Evolutionary conservation across 92 coral and sea anemone genomes (phyloP).

Genomic region (Porites cylindrica): DNA sequence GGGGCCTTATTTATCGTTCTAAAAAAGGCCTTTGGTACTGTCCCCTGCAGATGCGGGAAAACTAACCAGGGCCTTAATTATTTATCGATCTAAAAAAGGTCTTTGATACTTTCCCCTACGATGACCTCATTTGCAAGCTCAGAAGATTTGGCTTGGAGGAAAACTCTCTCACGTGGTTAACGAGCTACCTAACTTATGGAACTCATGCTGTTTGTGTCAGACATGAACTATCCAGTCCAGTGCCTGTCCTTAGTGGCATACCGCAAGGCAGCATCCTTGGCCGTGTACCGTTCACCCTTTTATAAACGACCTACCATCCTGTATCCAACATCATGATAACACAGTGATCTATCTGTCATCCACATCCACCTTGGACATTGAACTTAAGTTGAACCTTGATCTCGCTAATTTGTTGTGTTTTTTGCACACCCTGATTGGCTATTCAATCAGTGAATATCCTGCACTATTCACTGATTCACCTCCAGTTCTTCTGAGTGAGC

Average conservation of each 20-base stretch:
- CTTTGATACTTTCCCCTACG: too few species aligned
- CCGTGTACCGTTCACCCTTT: too few species aligned
- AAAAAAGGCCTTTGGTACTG: too few species aligned
- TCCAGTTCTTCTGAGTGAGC: too few species aligned
- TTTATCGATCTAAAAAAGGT: too few species aligned
- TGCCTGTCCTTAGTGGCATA: neutral
- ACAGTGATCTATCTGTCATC: slow-evolving; percentile 19
- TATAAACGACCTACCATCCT: neutral
- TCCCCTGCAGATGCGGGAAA: too few species aligned
- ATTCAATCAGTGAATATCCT: too few species aligned
- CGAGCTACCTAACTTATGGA: neutral
- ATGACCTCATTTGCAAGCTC: neutral
- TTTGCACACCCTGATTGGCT: too few species aligned
- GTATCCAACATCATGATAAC: neutral
- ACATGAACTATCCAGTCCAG: slow-evolving; percentile 11
- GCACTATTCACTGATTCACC: too few species aligned
- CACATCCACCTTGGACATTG: neutral
- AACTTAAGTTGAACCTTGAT: neutral
- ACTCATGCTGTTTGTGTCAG: slow-evolving; percentile 25
- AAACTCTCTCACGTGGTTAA: slow-evolving; percentile 27
- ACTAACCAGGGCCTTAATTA: too few species aligned
- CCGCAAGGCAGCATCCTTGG: too few species aligned
- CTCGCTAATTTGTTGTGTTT: neutral
- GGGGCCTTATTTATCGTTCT: too few species aligned
- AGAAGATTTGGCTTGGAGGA: slow-evolving; percentile 11